These are phyloP conservation scores for Maniola hyperantus DNA, from an alignment of 2,888 invertebrate genomes.

Conservation along the genomic window DNA sequence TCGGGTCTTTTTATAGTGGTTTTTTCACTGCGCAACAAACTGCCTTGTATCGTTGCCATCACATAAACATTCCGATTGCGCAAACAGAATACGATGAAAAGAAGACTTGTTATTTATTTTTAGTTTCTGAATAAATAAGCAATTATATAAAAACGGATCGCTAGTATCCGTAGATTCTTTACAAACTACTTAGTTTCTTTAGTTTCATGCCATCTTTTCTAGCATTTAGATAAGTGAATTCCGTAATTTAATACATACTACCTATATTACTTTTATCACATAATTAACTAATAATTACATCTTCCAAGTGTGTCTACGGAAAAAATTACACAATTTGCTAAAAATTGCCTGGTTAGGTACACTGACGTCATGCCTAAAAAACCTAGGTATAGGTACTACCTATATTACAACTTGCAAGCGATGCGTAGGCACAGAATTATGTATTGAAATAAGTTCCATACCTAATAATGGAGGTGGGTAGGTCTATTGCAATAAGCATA, in stretches of 20 bases:
- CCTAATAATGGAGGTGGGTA: too few species aligned
- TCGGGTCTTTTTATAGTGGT: background rate
- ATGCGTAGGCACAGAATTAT: too few species aligned
- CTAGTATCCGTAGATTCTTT: background rate
- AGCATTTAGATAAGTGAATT: background rate
- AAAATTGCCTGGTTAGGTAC: too few species aligned
- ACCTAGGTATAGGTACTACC: too few species aligned
- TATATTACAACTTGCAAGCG: too few species aligned
- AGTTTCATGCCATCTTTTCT: background rate
- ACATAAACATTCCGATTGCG: slow-evolving; percentile 10
- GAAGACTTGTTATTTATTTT: slow-evolving; percentile 12
- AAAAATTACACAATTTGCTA: too few species aligned
- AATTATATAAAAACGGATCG: slow-evolving; percentile 1
- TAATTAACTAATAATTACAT: too few species aligned
- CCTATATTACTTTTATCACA: too few species aligned
- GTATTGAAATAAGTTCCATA: too few species aligned
- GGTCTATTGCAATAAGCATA: too few species aligned
- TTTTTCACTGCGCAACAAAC: slow-evolving; percentile 6
- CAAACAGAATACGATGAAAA: slow-evolving; percentile 2
- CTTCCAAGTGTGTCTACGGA: too few species aligned
- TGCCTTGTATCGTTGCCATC: slow-evolving; percentile 12
- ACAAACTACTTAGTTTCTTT: background rate
- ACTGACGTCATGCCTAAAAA: too few species aligned
- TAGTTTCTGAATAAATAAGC: slow-evolving; percentile 20
- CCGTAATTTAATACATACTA: background rate